phyloP scores from a whole-genome alignment of 2,797 vertebrate genomes.

The Parambassis ranga region DNA sequence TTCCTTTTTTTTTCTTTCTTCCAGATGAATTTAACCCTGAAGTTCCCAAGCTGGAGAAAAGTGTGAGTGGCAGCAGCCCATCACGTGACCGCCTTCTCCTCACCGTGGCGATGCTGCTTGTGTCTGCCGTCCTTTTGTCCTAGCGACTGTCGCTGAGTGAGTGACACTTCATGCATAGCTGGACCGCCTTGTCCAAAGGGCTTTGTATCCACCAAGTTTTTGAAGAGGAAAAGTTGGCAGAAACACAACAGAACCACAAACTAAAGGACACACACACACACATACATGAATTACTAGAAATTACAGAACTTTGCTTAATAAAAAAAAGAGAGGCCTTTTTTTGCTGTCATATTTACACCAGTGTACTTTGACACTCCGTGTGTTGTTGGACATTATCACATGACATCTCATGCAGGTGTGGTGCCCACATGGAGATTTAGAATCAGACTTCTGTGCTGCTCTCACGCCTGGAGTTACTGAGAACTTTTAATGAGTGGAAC shows the following conservation, averaged over 20 bases:
- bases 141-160: conserved; percentile 75
- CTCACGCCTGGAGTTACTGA: conserved; percentile 3
- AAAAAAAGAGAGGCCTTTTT: conserved; percentile 73
- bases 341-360: conserved; percentile 55
- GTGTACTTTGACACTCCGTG: conserved; percentile 42
- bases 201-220: conserved; percentile 51
- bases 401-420: conserved; percentile 42
- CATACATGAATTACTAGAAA: too few species aligned
- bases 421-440: conserved; percentile 28
- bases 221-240: conserved; percentile 30
- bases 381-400: conserved; percentile 42
- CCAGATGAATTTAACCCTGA: conserved; percentile 92
- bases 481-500: conserved; percentile 23
- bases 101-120: conserved; percentile 86
- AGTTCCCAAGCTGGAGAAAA: conserved; percentile 97
- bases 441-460: conserved; percentile 34
- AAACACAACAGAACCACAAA: conserved; percentile 31
- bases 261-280: conserved; percentile 19
- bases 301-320: conserved; percentile 26
- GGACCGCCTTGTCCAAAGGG: conserved; percentile 63
- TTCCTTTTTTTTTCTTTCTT: conserved; percentile 13
- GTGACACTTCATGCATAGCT: conserved; percentile 29
- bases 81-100: conserved; percentile 91
- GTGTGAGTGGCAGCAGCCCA: conserved; percentile 94
- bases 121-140: conserved; percentile 86